phyloP scores from a whole-genome alignment of 1,140 invertebrate species.

The Radopholus similis region DNA sequence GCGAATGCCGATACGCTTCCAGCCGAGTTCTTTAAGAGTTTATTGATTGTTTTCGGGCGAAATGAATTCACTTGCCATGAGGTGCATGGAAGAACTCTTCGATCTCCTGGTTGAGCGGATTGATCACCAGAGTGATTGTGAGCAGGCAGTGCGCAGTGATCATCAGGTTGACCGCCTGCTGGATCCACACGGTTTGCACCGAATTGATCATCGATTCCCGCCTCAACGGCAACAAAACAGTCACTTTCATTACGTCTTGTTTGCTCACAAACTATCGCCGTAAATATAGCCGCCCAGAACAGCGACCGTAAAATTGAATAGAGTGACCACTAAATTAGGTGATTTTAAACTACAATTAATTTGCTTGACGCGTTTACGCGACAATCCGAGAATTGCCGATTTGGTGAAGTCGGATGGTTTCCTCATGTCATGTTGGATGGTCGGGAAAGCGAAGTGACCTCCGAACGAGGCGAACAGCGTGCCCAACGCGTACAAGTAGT shows the following conservation, averaged over 20 bases:
- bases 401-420: conserved; percentile 51
- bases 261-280: conserved; percentile 39
- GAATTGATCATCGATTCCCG: conserved; percentile 45
- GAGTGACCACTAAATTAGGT: conserved; percentile 35
- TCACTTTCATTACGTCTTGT: too few relatives aligned
- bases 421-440: conserved; percentile 60
- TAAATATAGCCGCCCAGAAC: conserved; percentile 42
- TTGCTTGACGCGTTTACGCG: too few relatives aligned
- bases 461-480: conserved; percentile 61
- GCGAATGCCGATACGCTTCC: conserved; percentile 72
- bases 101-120: conserved; percentile 59
- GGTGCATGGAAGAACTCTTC: conserved; percentile 55
- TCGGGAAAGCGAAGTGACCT: conserved; percentile 63
- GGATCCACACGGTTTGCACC: conserved; percentile 45
- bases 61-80: conserved; percentile 28
- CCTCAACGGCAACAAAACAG: too few relatives aligned
- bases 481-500: conserved; percentile 61
- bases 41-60: background rate
- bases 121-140: conserved; percentile 52
- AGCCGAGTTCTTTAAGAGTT: conserved; percentile 71
- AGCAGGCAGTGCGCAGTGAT: conserved; percentile 58
- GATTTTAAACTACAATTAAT: too few relatives aligned
- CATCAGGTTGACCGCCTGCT: conserved; percentile 58
- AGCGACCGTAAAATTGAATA: conserved; percentile 43
- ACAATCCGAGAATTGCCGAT: conserved; percentile 30